Evolutionary conservation across 2,888 invertebrate species (phyloP).

Genomic region (Calliphora vomitoria): DNA sequence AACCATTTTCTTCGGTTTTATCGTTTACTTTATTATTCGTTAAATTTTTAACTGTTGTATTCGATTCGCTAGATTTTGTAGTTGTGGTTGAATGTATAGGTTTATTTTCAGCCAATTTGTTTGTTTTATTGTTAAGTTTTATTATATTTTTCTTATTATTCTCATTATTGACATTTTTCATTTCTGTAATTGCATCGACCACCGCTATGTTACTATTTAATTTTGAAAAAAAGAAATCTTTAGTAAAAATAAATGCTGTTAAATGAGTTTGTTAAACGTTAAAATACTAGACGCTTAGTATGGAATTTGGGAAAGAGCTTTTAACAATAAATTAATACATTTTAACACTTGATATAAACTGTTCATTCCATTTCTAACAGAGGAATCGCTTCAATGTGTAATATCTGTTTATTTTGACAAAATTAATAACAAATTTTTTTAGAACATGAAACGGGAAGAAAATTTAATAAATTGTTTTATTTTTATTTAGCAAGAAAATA

Average conservation of each 20-base stretch:
- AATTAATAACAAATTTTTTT: too few relatives aligned
- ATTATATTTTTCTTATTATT: conserved; percentile 19
- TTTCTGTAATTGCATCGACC: conserved; percentile 45
- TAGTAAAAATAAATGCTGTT: not conserved
- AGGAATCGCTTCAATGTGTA: too few relatives aligned
- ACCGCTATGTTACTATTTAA: conserved; percentile 48
- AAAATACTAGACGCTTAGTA: not conserved
- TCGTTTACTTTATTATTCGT: not conserved
- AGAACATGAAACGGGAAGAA: too few relatives aligned
- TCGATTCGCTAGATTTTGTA: not conserved
- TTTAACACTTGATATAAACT: too few relatives aligned
- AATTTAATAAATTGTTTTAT: too few relatives aligned
- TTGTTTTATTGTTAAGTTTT: not conserved
- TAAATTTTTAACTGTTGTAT: conserved; percentile 4
- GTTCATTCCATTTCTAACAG: too few relatives aligned
- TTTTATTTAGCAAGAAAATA: too few relatives aligned
- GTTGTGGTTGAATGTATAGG: not conserved
- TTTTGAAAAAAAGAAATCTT: conserved; percentile 21
- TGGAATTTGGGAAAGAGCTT: not conserved
- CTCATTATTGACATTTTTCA: conserved; percentile 34
- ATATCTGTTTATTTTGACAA: too few relatives aligned
- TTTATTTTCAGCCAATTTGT: not conserved
- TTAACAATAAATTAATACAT: too few relatives aligned
- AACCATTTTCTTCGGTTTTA: not conserved
- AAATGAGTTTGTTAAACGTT: not conserved